Base-by-base conservation (phyloP, 1,140 invertebrate species). In the Drosophila littoralis region DNA sequence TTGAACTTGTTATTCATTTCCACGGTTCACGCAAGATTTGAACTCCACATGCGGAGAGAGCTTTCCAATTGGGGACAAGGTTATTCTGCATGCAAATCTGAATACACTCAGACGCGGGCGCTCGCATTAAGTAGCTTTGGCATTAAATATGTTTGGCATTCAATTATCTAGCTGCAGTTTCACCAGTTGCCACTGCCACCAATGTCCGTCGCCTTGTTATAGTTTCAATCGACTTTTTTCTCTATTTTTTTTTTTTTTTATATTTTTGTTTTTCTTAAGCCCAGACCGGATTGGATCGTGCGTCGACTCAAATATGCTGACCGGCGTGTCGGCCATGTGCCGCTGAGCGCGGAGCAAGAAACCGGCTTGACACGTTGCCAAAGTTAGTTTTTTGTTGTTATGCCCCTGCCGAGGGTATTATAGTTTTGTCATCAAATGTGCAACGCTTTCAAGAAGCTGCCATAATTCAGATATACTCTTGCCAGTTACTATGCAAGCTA, bases 281-380 rank as follows among this genome's bases (percentile, higher is more conserved):
- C 4, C 54, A 57, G 64, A 82, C 61, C 58, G 79, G 79, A 73
- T 81, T 73, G 57, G 38, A 33, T 68, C 55, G 52, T 69, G 69
- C 28, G 58, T 45, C 58, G 68, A 65, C 54, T 57, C 59, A 42
- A 32, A 54, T 38, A 22, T 22, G 80, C 45, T 83, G 80, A 83
- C 80, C 81, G 81, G 77, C 75, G 70, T 73, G 35, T 68, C 48
- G 81, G 66, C 77, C 81, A 81, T 84, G 81, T 85, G 79, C 69
- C 71, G 70, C 69, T 67, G 61, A 33, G 36, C 43, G 43, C 32
- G 46, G 48, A 12, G 38, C 40, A 28, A 38, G 45, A 82, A 82
- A 84, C 81, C 81, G 74, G 81, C 74, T 84, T 77, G 81, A 84
- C 81, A 84, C 81, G 81, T 84, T 84, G 81, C 81, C 81, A 85